phyloP scores from a whole-genome alignment of 1,140 invertebrate genomes.

The Metopolophium dirhodum region DNA sequence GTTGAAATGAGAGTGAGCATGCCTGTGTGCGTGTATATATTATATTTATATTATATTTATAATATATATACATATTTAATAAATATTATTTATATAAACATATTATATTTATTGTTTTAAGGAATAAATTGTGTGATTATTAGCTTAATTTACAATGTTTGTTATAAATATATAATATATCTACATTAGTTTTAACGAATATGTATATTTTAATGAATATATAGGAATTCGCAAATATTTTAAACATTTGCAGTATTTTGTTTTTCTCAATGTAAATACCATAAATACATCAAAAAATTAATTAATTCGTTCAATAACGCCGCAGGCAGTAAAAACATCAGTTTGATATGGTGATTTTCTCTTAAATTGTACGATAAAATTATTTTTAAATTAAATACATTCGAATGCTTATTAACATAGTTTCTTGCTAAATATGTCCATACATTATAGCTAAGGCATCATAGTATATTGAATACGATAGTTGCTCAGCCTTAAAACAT shows the following conservation, averaged over 20 bases:
- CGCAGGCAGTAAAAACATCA: background rate
- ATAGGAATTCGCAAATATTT: background rate
- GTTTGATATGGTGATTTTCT: background rate
- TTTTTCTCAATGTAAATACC: background rate
- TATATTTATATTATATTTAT: too few relatives aligned
- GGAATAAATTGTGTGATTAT: background rate
- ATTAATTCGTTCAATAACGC: background rate
- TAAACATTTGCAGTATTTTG: background rate
- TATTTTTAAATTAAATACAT: background rate
- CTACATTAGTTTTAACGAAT: too few relatives aligned
- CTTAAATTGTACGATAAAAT: background rate
- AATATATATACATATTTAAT: too few relatives aligned
- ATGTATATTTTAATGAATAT: too few relatives aligned
- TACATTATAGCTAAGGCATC: background rate
- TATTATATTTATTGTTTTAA: background rate
- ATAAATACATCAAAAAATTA: background rate
- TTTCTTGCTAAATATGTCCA: background rate
- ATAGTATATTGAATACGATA: background rate
- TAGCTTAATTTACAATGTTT: background rate
- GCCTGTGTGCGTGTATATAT: background rate
- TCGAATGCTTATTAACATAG: background rate
- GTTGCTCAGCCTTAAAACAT: background rate
- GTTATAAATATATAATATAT: background rate
- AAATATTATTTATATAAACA: too few relatives aligned
- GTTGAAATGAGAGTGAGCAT: background rate